phyloP scores from a whole-genome alignment of 2,888 invertebrate genomes.

The Diabrotica balteata region DNA sequence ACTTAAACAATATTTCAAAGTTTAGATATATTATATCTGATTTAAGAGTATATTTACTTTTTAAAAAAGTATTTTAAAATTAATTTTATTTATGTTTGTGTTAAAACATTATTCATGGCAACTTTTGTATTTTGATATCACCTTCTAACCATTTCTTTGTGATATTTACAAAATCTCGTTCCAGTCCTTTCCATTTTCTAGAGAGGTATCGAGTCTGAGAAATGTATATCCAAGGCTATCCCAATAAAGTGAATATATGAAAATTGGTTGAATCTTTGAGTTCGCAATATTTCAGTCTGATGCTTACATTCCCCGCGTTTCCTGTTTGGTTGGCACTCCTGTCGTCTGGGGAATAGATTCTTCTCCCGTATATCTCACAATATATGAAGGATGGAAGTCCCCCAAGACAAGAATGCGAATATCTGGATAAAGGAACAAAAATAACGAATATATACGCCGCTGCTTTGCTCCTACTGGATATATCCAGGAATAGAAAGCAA shows the following conservation, averaged over 20 bases:
- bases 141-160: neutral
- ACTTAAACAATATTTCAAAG: no score
- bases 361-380: constrained; percentile 49
- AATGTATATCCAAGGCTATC: constrained; percentile 25
- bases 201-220: constrained; percentile 23
- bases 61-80: no score
- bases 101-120: no score
- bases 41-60: no score
- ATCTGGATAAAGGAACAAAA: constrained; percentile 52
- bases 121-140: neutral
- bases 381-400: constrained; percentile 60
- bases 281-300: constrained; percentile 60
- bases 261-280: constrained; percentile 60
- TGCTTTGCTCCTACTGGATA: constrained; percentile 10
- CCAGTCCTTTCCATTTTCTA: neutral
- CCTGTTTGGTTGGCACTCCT: constrained; percentile 57
- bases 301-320: constrained; percentile 53
- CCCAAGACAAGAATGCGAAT: constrained; percentile 59
- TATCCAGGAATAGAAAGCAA: constrained; percentile 32
- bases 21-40: no score
- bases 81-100: no score
- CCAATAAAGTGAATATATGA: constrained; percentile 54
- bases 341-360: constrained; percentile 55
- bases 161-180: constrained; percentile 10
- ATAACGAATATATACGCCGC: constrained; percentile 55